Evolutionary conservation across 2,113 vertebrate genomes (phyloP).

Genomic region (Sitta europaea): DNA sequence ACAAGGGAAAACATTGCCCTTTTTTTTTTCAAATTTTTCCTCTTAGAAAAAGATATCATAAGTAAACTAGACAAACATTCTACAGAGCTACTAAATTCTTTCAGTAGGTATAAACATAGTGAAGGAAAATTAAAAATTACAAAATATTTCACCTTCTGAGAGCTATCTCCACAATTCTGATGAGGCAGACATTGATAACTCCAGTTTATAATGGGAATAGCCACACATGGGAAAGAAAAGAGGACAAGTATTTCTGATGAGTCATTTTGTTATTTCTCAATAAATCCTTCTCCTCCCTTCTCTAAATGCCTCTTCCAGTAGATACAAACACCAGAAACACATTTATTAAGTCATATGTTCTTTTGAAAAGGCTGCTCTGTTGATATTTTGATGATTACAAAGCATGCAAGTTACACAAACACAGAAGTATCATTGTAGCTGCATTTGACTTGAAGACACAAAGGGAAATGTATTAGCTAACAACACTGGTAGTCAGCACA

Average conservation of each 20-base stretch:
- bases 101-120: background rate
- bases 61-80: background rate
- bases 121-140: background rate
- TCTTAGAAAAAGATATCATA: background rate
- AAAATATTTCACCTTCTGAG: background rate
- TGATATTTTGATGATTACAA: background rate
- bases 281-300: background rate
- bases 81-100: background rate
- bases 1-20: background rate
- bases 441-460: background rate
- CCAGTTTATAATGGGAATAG: background rate
- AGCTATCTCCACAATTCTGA: background rate
- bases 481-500: accelerated
- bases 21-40: too few species aligned
- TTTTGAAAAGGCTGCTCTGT: background rate
- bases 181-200: background rate
- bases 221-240: background rate
- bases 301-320: background rate
- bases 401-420: background rate
- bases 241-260: background rate
- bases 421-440: background rate
- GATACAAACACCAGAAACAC: background rate
- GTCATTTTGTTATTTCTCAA: background rate
- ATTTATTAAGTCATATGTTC: background rate
- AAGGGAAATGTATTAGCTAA: background rate